These are phyloP conservation scores for Eolophus roseicapilla DNA, from an alignment of 2,113 vertebrate species.

Conservation along the genomic window DNA sequence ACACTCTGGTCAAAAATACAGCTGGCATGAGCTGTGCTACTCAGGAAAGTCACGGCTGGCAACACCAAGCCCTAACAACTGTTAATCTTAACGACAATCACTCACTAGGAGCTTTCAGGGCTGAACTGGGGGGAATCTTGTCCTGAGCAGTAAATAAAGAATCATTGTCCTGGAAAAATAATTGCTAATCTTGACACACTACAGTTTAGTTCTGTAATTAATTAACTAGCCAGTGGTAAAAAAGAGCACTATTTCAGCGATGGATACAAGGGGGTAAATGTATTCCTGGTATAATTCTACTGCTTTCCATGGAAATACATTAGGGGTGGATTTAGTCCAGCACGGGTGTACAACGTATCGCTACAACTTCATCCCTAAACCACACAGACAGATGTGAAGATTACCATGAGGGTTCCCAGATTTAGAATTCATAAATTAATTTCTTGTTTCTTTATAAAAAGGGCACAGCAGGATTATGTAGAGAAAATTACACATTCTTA, in stretches of 20 bases:
- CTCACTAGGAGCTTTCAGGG: neutral
- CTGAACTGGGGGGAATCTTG: neutral
- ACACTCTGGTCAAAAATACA: neutral
- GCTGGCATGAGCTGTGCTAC: neutral
- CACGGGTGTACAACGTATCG: fast-evolving
- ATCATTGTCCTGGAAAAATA: neutral
- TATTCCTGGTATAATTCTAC: neutral
- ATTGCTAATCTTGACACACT: neutral
- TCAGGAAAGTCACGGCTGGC: neutral
- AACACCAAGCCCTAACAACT: neutral
- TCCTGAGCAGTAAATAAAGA: neutral
- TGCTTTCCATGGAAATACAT: neutral
- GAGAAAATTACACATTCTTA: neutral
- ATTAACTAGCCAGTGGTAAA: neutral
- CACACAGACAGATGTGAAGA: slow-evolving; percentile 33
- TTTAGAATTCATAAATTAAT: slow-evolving; percentile 34
- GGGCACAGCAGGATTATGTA: slow-evolving; percentile 8
- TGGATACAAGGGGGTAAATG: neutral
- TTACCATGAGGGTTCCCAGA: neutral
- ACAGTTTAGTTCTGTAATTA: neutral
- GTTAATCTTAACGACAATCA: fast-evolving
- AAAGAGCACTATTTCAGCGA: neutral
- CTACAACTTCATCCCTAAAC: neutral
- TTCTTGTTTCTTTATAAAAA: neutral
- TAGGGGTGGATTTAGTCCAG: neutral